Evolutionary conservation across 1,140 invertebrate species (phyloP), one percentile per base, ranked within the genome.

Genomic region (Sinonovacula constricta): DNA sequence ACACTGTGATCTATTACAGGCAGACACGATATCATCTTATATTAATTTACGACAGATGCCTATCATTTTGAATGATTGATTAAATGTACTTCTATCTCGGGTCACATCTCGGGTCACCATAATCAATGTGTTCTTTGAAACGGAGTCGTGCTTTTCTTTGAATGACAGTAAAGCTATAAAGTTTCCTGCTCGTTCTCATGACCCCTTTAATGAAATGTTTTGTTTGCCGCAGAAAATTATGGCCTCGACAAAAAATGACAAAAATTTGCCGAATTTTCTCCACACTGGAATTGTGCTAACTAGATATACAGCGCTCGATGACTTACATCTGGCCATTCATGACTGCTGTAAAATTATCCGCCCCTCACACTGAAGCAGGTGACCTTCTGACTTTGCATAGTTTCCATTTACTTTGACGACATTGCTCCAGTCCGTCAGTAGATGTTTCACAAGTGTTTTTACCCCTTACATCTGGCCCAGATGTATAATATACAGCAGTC

Each of bases 1-100:
- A 26, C 4, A 69, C 56, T 18, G 12, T 3, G 67, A 49, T 1
- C 2, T 30, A 10, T 69, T 54, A 33, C 67, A 69, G 24, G 3
- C 18, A 15, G 15, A 5, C 3, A 69, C 67, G 33, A 69, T 53
- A 18, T 22, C n/a, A 0, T 56, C 26, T 0, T 12, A 1, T 0
- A 69, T 69, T 14, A 12, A 1, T 2, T 54, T 34, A 18, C 26
- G 49, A 36, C 67, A 69, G 3, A 69, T 7, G 1, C 12, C 12
- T 1, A 69, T 69, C 67, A 26, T 69, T 69, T 56, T 69, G 67
- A 0, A 69, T 69, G 31, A 56, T 34, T 1, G 67, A 53, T 0
- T n/a, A 36, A 3, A 31, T 34, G 30, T 65, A 65, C 39, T 45
- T 65, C 34, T n/a, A n/a, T n/a, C n/a, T n/a, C n/a, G n/a, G n/a